Base-by-base conservation (phyloP, 2,797 vertebrate species). In the Anas georgica region DNA sequence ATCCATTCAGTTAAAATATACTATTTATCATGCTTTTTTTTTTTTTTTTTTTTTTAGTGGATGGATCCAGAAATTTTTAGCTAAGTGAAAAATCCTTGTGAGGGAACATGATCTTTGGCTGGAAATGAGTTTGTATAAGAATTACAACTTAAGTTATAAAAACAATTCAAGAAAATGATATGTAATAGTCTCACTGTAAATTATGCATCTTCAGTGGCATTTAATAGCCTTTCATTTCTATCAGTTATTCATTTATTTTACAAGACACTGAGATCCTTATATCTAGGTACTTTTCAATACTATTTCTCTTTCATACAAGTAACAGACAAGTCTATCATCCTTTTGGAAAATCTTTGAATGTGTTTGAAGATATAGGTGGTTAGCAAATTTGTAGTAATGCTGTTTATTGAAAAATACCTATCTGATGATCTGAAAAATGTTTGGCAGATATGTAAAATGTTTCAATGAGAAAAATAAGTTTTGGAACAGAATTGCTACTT, bases 1-100 rank as follows among this genome's bases (percentile, higher is more conserved):
- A 95, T 96, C 92, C 58, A 93, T 83, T 93, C 94, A 80, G 73
- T 95, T 95, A 96, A 97, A 97, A 96, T 91, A 94, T 92, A 83
- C 90, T 94, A 93, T 93, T 93, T 94, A 87, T 94, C 72, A 86
- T 88, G 46, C 7, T 26, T 41, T 41, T 41, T 41, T 21, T 48
- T 48, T 21, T 46, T 45, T 80, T 64, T 83, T 59, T 62, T n/a
- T 52, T 78, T 28, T 74, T 63, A 91, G 90, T 78, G 72, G 45
- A 86, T 73, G 83, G 94, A 95, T 91, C 29, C 41, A 87, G 66
- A 45, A 75, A 73, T 87, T 96, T 96, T 94, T 94, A 88, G 48
- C 88, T 93, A 91, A 90, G 54, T 91, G 74, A 93, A 93, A 88
- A 96, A 88, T 79, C 56, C 3, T 1, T 75, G 60, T 72, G n/a